Evolutionary conservation across 1,140 invertebrate species (phyloP), one percentile per base, ranked within the genome.

Genomic region (Propsilocerus akamusi): DNA sequence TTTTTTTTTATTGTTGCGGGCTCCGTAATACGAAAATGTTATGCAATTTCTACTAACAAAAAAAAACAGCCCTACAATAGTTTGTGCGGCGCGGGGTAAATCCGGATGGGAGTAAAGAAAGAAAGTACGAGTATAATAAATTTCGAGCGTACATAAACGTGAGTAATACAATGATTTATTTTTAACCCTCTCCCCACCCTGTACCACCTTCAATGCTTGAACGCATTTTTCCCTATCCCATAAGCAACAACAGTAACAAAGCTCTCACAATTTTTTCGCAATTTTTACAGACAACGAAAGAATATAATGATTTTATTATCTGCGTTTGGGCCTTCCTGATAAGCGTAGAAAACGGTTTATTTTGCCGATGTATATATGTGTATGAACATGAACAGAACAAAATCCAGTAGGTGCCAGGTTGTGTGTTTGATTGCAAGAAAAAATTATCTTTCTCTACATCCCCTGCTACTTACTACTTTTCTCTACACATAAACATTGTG

Each of bases 161-260:
- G 34, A 41, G 34, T 41, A 41, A 41, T 41, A 41, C 34, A 41
- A 41, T 41, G 34, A 41, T 41, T 41, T 41, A 41, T 41, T 41
- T 41, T 20, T 10, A 41, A 20, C 34, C 17, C 11, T 14, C 28
- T 12, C 28, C 28, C 28, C 14, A 10, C 34, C 14, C 34, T 5
- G 17, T 41, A 5, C 17, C 17, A 20, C 17, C 34, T 14, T 6
- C 32, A 2, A 20, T 20, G 17, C 34, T 41, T 41, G 5, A 41
- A 20, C 34, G 34, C 34, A 20, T 17, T 6, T 41, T n/a, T n/a
- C n/a, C n/a, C n/a, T n/a, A n/a, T n/a, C n/a, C n/a, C n/a, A n/a
- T n/a, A n/a, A n/a, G n/a, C n/a, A n/a, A n/a, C n/a, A n/a, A n/a
- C n/a, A n/a, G n/a, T n/a, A n/a, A n/a, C n/a, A n/a, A n/a, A n/a